A percentile compares a stretch with the other conserved stretches of the same genome.
Conservation (phyloP, 2,888 invertebrate species). For the Melanostoma scalare region DNA sequence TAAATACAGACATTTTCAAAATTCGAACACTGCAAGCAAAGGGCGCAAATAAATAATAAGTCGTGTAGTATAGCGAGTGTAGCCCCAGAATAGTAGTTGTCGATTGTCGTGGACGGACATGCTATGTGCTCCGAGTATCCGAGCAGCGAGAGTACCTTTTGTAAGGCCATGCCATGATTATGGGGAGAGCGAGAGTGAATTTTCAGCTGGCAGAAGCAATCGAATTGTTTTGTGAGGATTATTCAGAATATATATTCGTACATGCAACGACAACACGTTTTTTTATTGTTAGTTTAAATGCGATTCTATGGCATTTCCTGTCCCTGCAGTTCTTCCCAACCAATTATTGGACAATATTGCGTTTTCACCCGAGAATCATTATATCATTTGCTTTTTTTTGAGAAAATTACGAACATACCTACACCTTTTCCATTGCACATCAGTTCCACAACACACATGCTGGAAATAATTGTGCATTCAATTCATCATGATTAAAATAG, state of each 20-base stretch:
- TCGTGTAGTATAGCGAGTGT: conserved; percentile 43
- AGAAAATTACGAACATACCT: not conserved
- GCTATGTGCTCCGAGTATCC: conserved; percentile 53
- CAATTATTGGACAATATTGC: conserved; percentile 62
- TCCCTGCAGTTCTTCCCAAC: conserved; percentile 61
- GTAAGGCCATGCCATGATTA: not conserved
- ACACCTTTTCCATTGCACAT: too few species aligned
- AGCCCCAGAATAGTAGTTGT: conserved; percentile 5
- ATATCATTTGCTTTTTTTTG: conserved; percentile 1
- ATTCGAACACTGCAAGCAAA: conserved; percentile 67
- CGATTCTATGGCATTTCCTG: conserved; percentile 60
- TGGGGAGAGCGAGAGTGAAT: conserved; percentile 39
- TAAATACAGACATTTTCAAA: conserved; percentile 76
- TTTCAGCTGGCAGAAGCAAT: conserved; percentile 61
- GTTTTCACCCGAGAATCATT: conserved; percentile 27
- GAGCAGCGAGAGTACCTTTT: conserved; percentile 1
- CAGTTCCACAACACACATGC: conserved; percentile 5
- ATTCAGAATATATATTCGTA: conserved; percentile 27
- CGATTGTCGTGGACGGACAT: conserved; percentile 53
- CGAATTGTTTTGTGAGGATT: conserved; percentile 57
- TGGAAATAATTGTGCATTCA: conserved; percentile 42
- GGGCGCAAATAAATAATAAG: conserved; percentile 73
- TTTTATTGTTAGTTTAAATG: conserved; percentile 48
- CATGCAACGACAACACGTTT: conserved; percentile 55
- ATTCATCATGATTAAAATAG: conserved; percentile 32